Base-by-base conservation (phyloP, 2,888 invertebrate genomes). In the Blastobasis lacticolella region DNA sequence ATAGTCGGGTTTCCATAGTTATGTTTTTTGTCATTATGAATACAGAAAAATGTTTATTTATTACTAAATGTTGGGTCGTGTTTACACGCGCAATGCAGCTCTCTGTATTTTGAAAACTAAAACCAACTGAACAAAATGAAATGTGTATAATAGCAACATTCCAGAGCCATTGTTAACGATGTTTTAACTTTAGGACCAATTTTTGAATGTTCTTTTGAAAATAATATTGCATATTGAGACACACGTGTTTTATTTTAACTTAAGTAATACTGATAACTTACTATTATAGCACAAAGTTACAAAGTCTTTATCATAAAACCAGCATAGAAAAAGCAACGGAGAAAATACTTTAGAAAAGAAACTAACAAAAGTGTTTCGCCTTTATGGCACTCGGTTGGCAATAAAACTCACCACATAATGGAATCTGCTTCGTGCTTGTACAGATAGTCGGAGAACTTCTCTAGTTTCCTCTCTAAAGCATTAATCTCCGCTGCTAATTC, bases 161-260 rank as follows among this genome's bases (percentile, higher is more conserved):
- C 88, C 88, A 88, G 85, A 85, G 81, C 84, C 83, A 87, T 87
- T 88, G 88, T 88, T 87, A 86, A 85, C 79, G 82, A 83, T 84
- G 83, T 86, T 87, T 87, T 87, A 87, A 84, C 71, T 81, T 87
- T 87, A 87, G 87, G 87, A 87, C 87, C 87, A 87, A 87, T 87
- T 88, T 88, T 88, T 86, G 79, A 87, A 85, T 76, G 83, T 87
- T 87, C 85, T 87, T 87, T 87, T 84, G 83, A 86, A 85, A 88
- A 87, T 87, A 87, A 85, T 87, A 88, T 87, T 87, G 79, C 84
- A 85, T 87, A 87, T 86, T 86, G 79, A 85, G 58, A 67, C 50
- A 69, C 66, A 63, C 62, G 61, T 58, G 55, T 71, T 70, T 70
- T 73, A 73, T 72, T 58, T 52, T 54, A 51, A 45, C 50, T 52